phyloP scores from a whole-genome alignment of 2,888 invertebrate genomes.

The Myopa tessellatipennis region DNA sequence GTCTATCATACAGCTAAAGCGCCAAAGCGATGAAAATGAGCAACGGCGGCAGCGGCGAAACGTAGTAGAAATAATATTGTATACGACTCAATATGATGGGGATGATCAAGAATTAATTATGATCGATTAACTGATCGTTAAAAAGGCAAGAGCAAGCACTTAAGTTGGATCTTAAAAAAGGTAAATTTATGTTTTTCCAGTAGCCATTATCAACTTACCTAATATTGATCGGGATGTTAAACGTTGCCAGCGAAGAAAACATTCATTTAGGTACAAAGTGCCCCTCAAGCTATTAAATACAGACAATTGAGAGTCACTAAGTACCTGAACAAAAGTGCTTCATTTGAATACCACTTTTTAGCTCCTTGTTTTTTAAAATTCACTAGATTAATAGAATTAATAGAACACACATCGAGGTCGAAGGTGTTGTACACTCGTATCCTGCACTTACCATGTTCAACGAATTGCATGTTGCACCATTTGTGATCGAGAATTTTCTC shows the following conservation, averaged over 20 bases:
- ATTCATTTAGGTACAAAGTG: slow-evolving; percentile 66
- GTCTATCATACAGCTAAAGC: slow-evolving; percentile 88
- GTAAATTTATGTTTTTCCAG: neutral
- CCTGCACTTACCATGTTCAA: slow-evolving; percentile 66
- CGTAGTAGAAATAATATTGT: no score
- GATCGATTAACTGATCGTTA: no score
- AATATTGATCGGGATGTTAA: neutral
- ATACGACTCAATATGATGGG: no score
- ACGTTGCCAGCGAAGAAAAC: slow-evolving; percentile 43
- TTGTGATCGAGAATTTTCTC: slow-evolving; percentile 79
- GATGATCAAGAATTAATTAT: no score
- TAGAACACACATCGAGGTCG: neutral
- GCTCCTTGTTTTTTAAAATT: neutral
- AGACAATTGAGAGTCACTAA: slow-evolving; percentile 84
- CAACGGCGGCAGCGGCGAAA: neutral
- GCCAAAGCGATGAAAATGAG: slow-evolving; percentile 81
- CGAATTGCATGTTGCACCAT: slow-evolving; percentile 74
- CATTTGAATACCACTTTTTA: slow-evolving; percentile 30
- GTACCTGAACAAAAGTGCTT: slow-evolving; percentile 77
- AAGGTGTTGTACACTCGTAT: neutral
- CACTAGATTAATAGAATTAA: no score
- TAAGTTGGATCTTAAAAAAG: no score
- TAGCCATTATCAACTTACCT: neutral
- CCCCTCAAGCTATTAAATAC: slow-evolving; percentile 65
- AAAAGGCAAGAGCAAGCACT: no score